Base-by-base conservation (phyloP, 2,113 vertebrate species). In the Sander vitreus region DNA sequence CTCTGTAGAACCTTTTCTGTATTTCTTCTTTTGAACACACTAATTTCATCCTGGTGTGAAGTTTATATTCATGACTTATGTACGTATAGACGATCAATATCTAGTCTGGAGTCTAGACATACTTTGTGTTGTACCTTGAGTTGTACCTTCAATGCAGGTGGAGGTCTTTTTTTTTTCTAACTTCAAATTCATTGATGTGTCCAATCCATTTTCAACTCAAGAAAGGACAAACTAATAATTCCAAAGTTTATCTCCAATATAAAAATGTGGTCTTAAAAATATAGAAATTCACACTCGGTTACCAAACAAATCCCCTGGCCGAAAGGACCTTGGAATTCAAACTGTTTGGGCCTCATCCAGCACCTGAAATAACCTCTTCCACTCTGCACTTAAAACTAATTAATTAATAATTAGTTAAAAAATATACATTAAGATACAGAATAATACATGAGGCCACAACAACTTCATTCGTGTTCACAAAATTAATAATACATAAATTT, bases 211-310 rank as follows among this genome's bases (percentile, higher is more conserved):
- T 62, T 9, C 16, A 43, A 70, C 30, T 33, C 12, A 11, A 18
- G n/a, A 62, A 11, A 55, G 50, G 27, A 54, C 73, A 54, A 50
- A 62, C 13, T 36, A 33, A 48, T 33, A 30, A 77, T 50, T 58
- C 47, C 27, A 18, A 21, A 47, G 3, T 58, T 16, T 67, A 77
- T 58, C 53, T 76, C 66, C 23, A 55, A 51, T n/a, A 63, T 43
- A 73, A 54, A 65, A 57, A n/a, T 21, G 18, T 53, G 33, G n/a
- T 50, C 19, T 36, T 43, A 11, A 43, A 43, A 45, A 68, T n/a
- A 43, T 43, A 43, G 10, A 11, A 11, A 43, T 43, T 10, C 10
- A 11, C 10, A 11, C 18, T 54, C 45, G 8, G 21, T 21, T 47
- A 4, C 21, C n/a, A 27, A 30, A 73, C 53, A 27, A 63, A 55